phyloP scores from a whole-genome alignment of 37 sponge, comb jelly and placozoan genomes.

The Corticium candelabrum region DNA sequence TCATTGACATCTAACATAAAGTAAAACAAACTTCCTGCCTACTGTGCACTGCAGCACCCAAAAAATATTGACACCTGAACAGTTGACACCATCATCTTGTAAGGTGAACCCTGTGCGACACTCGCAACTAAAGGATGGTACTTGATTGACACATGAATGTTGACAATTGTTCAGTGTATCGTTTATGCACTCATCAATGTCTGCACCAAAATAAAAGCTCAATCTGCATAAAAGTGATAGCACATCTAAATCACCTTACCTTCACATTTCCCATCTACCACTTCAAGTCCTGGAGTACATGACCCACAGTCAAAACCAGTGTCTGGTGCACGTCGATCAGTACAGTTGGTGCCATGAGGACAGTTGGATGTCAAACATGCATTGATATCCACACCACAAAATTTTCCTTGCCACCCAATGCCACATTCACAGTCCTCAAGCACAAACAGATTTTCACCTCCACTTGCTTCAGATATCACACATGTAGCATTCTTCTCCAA shows the following conservation, averaged over 20 bases:
- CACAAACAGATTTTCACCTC: not conserved
- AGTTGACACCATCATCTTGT: not conserved
- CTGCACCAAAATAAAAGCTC: not conserved
- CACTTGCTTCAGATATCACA: not conserved
- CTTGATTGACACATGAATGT: too few relatives aligned
- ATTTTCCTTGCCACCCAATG: not conserved
- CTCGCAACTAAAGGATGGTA: too few relatives aligned
- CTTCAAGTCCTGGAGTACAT: not conserved
- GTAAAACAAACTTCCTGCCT: too few relatives aligned
- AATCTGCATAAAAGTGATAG: not conserved
- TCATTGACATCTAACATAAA: too few relatives aligned
- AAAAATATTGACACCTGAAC: not conserved
- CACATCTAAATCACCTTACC: not conserved
- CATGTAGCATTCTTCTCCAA: not conserved
- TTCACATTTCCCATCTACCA: not conserved
- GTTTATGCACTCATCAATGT: too few relatives aligned
- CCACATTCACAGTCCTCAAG: not conserved
- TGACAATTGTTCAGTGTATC: too few relatives aligned
- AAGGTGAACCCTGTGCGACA: constrained; percentile 24
- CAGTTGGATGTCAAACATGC: not conserved
- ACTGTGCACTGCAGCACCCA: too few relatives aligned
- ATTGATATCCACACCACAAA: not conserved
- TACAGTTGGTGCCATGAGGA: not conserved
- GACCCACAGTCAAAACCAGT: not conserved
- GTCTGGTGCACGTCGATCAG: not conserved